Evolutionary conservation across 2,113 vertebrate species (phyloP), one percentile per base, ranked within the genome.

Genomic region (Zapus hudsonius): DNA sequence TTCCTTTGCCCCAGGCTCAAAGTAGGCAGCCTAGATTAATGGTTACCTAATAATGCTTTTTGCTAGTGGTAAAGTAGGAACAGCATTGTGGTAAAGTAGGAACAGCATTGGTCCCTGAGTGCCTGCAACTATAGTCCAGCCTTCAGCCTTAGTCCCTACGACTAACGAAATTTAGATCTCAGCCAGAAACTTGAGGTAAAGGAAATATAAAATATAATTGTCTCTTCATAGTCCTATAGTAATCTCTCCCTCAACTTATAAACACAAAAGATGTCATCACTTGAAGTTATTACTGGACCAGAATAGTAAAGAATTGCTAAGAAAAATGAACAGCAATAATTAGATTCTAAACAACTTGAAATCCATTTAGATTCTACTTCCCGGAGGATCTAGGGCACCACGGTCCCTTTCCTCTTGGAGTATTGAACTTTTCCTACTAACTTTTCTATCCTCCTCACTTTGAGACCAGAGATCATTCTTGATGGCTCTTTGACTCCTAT

Each of bases 121-220:
- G 25, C 55, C 59, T 79, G 31, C 66, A 78, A 67, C 22, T 85
- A 31, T 59, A 95, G 52, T 76, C 33, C 29, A 70, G 87, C 70
- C 64, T 92, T 82, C 57, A 52, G 85, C n/a, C 81, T 75, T 91
- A 85, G 64, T 94, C 33, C 22, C 36, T 64, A 80, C 84, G 66
- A 92, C 33, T 29, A 80, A 66, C 31, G n/a, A 76, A 92, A 96
- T n/a, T 23, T 93, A 88, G 57, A 75, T 73, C 38, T 16, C 66
- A 81, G 83, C 27, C 88, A 38, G 52, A 85, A 95, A 93, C 73
- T 84, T 75, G 82, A 92, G 88, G 69, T 44, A 74, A 91, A 91
- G 72, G 33, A 89, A 90, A 94, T 87, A 76, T 79, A 90, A 93
- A 91, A 89, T 59, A 76, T 36, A 84, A 94, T 73, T 85, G 66